Base-by-base conservation (phyloP, 1,140 invertebrate genomes). In the Drosophila persimilis region DNA sequence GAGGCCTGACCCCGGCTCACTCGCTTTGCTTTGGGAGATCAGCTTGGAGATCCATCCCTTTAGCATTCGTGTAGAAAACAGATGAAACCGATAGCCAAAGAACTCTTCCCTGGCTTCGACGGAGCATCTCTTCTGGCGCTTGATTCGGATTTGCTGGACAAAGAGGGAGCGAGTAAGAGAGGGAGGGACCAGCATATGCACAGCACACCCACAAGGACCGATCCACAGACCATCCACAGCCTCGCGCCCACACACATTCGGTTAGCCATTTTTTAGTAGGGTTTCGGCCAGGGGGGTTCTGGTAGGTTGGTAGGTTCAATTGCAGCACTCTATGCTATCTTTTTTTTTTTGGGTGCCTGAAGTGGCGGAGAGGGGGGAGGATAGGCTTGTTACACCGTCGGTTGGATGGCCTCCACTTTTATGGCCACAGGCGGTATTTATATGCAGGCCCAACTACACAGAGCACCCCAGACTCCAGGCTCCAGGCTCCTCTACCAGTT, bases 341-440 rank as follows among this genome's bases (percentile, higher is more conserved):
- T 6, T 35, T 50, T 57, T 56, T 53, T 51, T 29, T 11, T 1
- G 13, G 15, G 13, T 22, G 13, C 17, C 17, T 17, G 17, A n/a
- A 15, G 57, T n/a, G n/a, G n/a, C n/a, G n/a, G n/a, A n/a, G 11
- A 0, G 11, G 20, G 22, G 46, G n/a, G 31, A 15, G 50, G 64
- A 64, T 62, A 0, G 17, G 0, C 17, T 65, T 80, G 79, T 83
- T 88, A 76, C 67, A 78, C 78, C 64, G 70, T 73, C 75, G 61
- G 75, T 85, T 72, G 84, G 81, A 80, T 90, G 79, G 81, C 88
- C 89, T 90, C 83, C 90, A 85, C 81, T 90, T 90, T 90, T 90
- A 90, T 90, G 89, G 89, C 89, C 89, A 90, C 89, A 90, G 89
- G 81, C 89, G 89, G 90, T 90, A 90, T 90, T 90, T 90, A 90